Evolutionary conservation across 1,140 invertebrate species (phyloP), one percentile per base, ranked within the genome.

Genomic region (Pomacea maculata): DNA sequence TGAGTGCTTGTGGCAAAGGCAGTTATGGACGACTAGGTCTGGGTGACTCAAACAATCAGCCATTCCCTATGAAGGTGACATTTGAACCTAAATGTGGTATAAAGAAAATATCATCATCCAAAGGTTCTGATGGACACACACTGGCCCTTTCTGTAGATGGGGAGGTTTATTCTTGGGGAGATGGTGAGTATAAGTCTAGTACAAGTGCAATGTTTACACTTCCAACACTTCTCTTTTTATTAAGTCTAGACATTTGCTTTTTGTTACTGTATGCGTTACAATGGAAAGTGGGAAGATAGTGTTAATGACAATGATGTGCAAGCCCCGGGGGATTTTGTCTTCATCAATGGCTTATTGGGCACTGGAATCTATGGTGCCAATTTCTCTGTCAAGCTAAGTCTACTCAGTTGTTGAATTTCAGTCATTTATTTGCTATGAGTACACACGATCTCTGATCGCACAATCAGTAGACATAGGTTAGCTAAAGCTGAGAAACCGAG

Each of bases 101-200:
- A 5, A 89, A 88, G 84, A 91, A 90, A 75, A 89, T 94, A 17
- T 93, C 92, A 2, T 93, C 93, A 3, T 93, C 93, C 6, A 94
- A 94, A 88, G 93, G 88, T 45, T 90, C 90, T 55, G 97, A 97
- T 45, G 98, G 98, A 89, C 97, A 99, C 90, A 98, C 97, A 86
- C 91, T 99, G n/a, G 97, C 97, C 9, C 90, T 98, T 34, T 95
- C 96, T 10, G 94, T 94, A 29, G 96, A 97, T 84, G 97, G 97
- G 54, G 96, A 98, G 84, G 96, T 98, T 0, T 98, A 96, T 90
- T 97, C 96, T 19, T 99, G 97, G 97, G 97, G 97, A 15, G 97
- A 98, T 93, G 97, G 97, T 29, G 74, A 80, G 86, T 61, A 17
- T 17, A 9, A 61, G 57, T 61, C 57, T 45, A 45, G 3, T 45